A percentile compares a stretch with the other conserved stretches of the same genome.
These are phyloP conservation scores for Dasyurus viverrinus DNA, from an alignment of 2,113 vertebrate species.

Conservation along the genomic window DNA sequence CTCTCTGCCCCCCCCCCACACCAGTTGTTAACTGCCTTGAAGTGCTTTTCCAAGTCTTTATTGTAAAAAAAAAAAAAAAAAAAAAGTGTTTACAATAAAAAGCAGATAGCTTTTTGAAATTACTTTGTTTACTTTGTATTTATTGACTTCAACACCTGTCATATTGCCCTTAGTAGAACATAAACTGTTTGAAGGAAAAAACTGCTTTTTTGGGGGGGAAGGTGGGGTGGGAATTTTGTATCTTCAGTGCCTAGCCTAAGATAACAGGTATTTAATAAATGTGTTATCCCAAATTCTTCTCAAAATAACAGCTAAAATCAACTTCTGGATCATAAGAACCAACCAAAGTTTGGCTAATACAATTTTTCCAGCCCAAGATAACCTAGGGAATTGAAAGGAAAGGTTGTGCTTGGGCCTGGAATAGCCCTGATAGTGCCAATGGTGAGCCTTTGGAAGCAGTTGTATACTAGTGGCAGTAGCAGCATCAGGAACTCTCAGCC, in stretches of 20 bases:
- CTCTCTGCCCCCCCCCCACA: no score
- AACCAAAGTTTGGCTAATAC: background rate
- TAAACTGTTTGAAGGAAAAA: background rate
- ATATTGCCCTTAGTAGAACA: background rate
- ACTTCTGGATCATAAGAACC: background rate
- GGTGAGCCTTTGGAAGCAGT: background rate
- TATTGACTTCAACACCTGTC: no score
- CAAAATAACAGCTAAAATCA: background rate
- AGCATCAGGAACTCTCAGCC: background rate
- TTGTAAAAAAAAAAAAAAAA: no score
- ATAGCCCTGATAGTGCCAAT: background rate
- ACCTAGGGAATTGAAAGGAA: background rate
- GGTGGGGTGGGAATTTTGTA: background rate
- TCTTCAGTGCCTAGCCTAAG: background rate
- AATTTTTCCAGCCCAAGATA: background rate
- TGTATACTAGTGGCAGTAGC: background rate
- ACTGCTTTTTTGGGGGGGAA: background rate
- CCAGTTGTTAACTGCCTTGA: no score
- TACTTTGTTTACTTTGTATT: no score
- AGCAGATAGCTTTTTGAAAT: no score
- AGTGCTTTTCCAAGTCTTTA: no score
- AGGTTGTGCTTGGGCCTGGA: background rate
- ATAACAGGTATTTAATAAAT: background rate
- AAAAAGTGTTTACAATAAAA: no score
- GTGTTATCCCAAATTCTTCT: background rate